Conservation (phyloP, 2,113 vertebrate genomes). For the Oophaga pumilio region DNA sequence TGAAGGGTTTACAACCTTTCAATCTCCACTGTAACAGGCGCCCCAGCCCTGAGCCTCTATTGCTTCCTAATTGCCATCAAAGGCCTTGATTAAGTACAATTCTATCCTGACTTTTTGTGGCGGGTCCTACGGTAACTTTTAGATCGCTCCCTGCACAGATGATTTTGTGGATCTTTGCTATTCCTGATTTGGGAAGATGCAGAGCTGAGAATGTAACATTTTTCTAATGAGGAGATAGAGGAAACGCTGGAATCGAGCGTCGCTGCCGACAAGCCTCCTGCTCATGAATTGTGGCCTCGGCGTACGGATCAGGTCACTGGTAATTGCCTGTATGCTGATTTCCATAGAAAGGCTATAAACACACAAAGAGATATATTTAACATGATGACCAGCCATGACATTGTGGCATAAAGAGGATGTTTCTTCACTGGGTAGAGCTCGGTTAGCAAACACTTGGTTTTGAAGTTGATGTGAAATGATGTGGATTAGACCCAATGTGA, state of each 20-base stretch:
- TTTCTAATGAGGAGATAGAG: not conserved
- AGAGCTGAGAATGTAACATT: not conserved
- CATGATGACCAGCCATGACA: not conserved
- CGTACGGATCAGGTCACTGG: not conserved
- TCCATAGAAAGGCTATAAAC: not conserved
- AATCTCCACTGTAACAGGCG: too few relatives aligned
- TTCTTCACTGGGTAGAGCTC: not conserved
- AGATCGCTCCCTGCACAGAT: too few relatives aligned
- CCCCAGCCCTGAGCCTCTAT: too few relatives aligned
- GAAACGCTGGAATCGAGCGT: not conserved
- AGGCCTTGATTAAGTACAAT: too few relatives aligned
- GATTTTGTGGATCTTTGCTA: too few relatives aligned
- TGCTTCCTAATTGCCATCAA: too few relatives aligned
- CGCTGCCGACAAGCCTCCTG: not conserved
- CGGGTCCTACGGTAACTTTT: too few relatives aligned
- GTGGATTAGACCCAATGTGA: not conserved
- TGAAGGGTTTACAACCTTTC: too few relatives aligned
- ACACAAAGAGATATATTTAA: not conserved
- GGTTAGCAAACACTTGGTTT: not conserved
- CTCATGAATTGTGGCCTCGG: not conserved
- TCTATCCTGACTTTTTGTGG: too few relatives aligned
- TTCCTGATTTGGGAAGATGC: not conserved
- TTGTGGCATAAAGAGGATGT: not conserved
- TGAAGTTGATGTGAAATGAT: too few relatives aligned
- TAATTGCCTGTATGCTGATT: slow-evolving; percentile 10